Percentiles rank a stretch among this genome's conserved stretches.
These are phyloP conservation scores for Dipodomys spectabilis DNA, from an alignment of 2,113 vertebrate species.

Conservation along the genomic window DNA sequence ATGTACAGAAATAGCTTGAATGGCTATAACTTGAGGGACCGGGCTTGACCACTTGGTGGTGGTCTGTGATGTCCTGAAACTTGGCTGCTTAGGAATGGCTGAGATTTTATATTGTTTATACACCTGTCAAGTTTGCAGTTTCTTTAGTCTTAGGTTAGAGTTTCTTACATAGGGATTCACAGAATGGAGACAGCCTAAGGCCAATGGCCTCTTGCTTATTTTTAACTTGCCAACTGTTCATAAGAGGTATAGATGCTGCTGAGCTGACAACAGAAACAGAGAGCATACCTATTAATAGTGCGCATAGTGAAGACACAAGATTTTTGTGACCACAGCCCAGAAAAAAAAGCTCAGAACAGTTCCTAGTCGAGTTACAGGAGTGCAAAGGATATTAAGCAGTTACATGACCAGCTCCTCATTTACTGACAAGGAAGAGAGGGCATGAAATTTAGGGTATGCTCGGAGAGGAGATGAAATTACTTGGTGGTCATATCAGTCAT, in stretches of 20 bases:
- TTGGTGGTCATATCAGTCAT: neutral
- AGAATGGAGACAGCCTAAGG: neutral
- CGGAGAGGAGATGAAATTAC: neutral
- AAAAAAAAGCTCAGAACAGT: neutral
- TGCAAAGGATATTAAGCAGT: neutral
- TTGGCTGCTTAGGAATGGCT: neutral
- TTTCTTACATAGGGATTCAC: neutral
- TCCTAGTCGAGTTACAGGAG: neutral
- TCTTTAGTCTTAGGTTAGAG: neutral
- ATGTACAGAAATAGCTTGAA: neutral
- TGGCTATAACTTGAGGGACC: neutral
- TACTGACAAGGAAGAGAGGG: neutral
- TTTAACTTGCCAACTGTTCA: neutral
- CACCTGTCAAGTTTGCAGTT: neutral
- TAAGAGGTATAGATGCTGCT: neutral
- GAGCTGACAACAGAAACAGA: neutral
- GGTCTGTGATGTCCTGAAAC: neutral
- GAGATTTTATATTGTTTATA: neutral
- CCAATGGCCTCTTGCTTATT: neutral
- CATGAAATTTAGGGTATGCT: no score
- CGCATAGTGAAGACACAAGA: neutral
- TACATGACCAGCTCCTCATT: neutral
- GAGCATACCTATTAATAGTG: neutral
- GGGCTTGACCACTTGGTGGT: neutral
- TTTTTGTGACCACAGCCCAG: neutral